Percentiles rank a stretch among this genome's conserved stretches.
Conservation (phyloP, 2,888 invertebrate genomes). For the Luffia ferchaultella region DNA sequence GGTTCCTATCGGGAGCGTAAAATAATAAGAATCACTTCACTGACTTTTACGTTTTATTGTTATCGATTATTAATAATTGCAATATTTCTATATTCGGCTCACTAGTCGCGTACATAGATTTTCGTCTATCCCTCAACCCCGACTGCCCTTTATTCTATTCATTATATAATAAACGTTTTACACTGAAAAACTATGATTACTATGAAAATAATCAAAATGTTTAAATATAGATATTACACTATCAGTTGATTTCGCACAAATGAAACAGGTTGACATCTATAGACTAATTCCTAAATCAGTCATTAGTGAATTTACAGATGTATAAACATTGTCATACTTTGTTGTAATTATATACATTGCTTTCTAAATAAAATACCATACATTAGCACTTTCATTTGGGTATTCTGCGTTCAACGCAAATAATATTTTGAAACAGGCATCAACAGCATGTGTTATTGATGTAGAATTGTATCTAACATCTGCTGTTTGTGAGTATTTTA, state of each 20-base stretch:
- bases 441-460: neutral
- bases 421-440: conserved; percentile 2
- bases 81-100: no score
- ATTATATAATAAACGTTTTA: no score
- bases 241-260: neutral
- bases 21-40: no score
- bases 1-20: no score
- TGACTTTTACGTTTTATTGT: no score
- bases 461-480: neutral
- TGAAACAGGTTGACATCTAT: no score
- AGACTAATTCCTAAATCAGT: no score
- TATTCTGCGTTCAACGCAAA: neutral
- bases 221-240: neutral
- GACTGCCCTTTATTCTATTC: no score
- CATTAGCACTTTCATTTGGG: neutral
- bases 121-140: no score
- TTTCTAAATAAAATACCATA: conserved; percentile 1
- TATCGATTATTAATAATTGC: no score
- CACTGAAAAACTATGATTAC: neutral
- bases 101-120: no score
- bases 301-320: neutral
- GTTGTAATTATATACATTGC: neutral
- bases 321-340: neutral
- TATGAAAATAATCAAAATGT: neutral
- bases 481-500: neutral